phyloP scores from a whole-genome alignment of 2,113 vertebrate genomes.

The Hippopotamus amphibius region DNA sequence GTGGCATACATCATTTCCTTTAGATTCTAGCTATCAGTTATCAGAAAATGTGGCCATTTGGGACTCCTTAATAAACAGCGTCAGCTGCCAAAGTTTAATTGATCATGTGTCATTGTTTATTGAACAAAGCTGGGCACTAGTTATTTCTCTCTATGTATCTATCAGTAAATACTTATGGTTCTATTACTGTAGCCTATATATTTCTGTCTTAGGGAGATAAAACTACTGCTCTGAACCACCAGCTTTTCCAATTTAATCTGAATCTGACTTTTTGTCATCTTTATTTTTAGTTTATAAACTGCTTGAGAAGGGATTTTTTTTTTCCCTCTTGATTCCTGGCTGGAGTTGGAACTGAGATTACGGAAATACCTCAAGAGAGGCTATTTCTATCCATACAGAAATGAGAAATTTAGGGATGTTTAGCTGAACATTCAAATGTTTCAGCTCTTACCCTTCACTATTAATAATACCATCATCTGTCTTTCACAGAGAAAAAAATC shows the following conservation, averaged over 20 bases:
- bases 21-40: background rate
- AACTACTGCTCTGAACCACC: slow-evolving; percentile 28
- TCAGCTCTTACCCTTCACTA: slow-evolving; percentile 65
- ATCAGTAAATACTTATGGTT: slow-evolving; percentile 3
- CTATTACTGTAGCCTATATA: background rate
- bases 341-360: slow-evolving; percentile 70
- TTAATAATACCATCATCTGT: slow-evolving; percentile 80
- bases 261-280: slow-evolving; percentile 76
- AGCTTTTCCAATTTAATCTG: slow-evolving; percentile 71
- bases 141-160: background rate
- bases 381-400: slow-evolving; percentile 72
- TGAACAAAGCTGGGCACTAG: background rate
- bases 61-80: slow-evolving; percentile 22
- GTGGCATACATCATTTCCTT: slow-evolving; percentile 45
- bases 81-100: slow-evolving; percentile 4
- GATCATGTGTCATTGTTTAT: background rate
- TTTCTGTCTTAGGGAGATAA: slow-evolving; percentile 60
- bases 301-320: slow-evolving; percentile 26
- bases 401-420: slow-evolving; percentile 64
- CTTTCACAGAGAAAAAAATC: slow-evolving; percentile 58
- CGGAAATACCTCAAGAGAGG: slow-evolving; percentile 69
- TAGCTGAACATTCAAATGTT: slow-evolving; percentile 70
- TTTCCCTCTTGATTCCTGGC: slow-evolving; percentile 52
- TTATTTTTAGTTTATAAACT: slow-evolving; percentile 80
- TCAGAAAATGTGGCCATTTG: slow-evolving; percentile 31